A percentile compares a stretch with the other conserved stretches of the same genome.
Conservation (phyloP, 2,113 vertebrate species). For the Epinephelus fuscoguttatus region DNA sequence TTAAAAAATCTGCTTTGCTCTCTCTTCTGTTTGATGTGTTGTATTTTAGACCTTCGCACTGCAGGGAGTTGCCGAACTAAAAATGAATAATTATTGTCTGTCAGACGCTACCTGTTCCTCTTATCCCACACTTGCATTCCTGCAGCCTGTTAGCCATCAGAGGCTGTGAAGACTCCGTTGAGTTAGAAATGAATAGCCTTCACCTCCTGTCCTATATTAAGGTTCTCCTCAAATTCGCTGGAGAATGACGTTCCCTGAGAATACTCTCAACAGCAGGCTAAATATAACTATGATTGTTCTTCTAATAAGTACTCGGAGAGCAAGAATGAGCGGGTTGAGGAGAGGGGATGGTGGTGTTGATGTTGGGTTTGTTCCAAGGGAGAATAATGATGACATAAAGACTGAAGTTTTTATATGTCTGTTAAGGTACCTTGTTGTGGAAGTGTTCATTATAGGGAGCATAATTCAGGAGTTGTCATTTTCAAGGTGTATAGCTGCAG, state of each 20-base stretch:
- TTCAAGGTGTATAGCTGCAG: neutral
- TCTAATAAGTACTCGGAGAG: slow-evolving; percentile 53
- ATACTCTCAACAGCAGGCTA: slow-evolving; percentile 54
- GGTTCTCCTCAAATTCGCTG: slow-evolving; percentile 54
- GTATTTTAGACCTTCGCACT: slow-evolving; percentile 51
- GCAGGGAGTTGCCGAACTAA: slow-evolving; percentile 46
- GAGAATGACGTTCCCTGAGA: slow-evolving; percentile 51
- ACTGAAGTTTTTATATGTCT: slow-evolving; percentile 1
- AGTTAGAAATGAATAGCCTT: slow-evolving; percentile 53
- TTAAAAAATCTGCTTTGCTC: slow-evolving; percentile 18
- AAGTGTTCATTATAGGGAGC: neutral
- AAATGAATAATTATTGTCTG: slow-evolving; percentile 49
- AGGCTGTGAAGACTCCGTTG: slow-evolving; percentile 25
- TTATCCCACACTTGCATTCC: neutral
- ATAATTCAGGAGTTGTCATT: neutral
- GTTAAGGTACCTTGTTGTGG: neutral
- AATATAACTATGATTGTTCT: slow-evolving; percentile 65
- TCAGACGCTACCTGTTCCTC: slow-evolving; percentile 33
- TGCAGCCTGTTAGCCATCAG: slow-evolving; percentile 30
- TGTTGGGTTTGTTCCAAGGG: neutral
- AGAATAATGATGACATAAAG: slow-evolving; percentile 22
- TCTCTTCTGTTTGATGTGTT: slow-evolving; percentile 51
- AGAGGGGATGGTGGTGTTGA: neutral
- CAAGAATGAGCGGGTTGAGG: slow-evolving; percentile 8
- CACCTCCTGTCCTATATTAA: slow-evolving; percentile 65